Evolutionary conservation across 2,888 invertebrate genomes (phyloP), one percentile per base, ranked within the genome.

Genomic region (Agrochola litura): DNA sequence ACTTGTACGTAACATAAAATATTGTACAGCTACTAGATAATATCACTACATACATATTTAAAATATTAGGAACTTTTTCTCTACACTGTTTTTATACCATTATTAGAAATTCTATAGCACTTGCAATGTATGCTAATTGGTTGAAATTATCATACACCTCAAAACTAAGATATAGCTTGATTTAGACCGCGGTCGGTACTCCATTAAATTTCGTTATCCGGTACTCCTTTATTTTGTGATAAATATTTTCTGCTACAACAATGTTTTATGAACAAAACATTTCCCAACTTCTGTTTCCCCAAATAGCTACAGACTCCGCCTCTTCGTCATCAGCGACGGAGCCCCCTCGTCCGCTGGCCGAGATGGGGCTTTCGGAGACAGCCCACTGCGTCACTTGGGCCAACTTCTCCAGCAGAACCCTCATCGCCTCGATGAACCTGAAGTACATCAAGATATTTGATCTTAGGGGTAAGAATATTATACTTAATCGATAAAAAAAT

Each of bases 401-500:
- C 79, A 97, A 97, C 85, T 97, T 97, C 85, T 97, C 98, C 79
- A 97, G 98, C 73, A 97, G 98, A 86, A 97, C 98, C 5, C 97
- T 99, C 54, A 97, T 99, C 2, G 98, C 98, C n/a, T 99, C 99
- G 67, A 98, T 99, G 97, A 99, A 99, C 94, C 97, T 98, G 89
- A 99, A 99, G 90, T 97, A 98, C 89, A 97, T 99, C 64, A 98
- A 98, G 94, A 97, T 99, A 56, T 98, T 98, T 91, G 99, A 99
- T 95, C 97, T 99, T 8, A 97, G 99, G 97, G 99, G 99, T 99
- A 94, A 90, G 89, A 10, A 30, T 9, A 30, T 16, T 60, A 30
- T 58, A 25, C 2, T 30, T 30, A 25, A 58, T 2, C 0, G 6
- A 25, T 58, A 2, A 16, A 16, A 60, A 60, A 25, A 58, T 6